phyloP scores from a whole-genome alignment of 2,797 vertebrate species.

The Halcyon chelicuti region DNA sequence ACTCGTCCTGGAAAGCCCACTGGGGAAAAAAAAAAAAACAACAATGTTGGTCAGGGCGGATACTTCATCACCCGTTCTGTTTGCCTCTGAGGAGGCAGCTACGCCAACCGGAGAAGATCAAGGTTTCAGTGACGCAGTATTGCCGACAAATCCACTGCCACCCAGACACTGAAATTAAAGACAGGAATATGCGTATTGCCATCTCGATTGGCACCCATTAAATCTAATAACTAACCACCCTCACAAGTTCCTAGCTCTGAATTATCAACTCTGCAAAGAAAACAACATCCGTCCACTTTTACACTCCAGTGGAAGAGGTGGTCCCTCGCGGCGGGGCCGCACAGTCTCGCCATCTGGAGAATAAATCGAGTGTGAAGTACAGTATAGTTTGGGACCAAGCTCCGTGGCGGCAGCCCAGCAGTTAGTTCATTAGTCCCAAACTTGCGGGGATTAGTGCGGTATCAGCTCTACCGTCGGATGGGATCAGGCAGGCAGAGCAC shows the following conservation, averaged over 20 bases:
- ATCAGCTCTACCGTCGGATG: slow-evolving; percentile 88
- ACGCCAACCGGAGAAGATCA: slow-evolving; percentile 69
- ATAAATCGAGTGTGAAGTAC: slow-evolving; percentile 99
- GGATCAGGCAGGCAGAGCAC: slow-evolving; percentile 83
- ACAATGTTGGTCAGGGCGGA: slow-evolving; percentile 41
- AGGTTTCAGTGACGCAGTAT: slow-evolving; percentile 55
- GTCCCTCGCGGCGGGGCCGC: slow-evolving; percentile 89
- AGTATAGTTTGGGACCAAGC: slow-evolving; percentile 99
- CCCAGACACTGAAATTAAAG: slow-evolving; percentile 70
- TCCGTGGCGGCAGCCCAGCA: slow-evolving; percentile 97
- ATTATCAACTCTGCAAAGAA: slow-evolving; percentile 87
- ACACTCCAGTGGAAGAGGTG: slow-evolving; percentile 91
- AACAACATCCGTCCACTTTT: slow-evolving; percentile 93
- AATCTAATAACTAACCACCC: slow-evolving; percentile 82
- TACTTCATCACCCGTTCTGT: slow-evolving; percentile 53
- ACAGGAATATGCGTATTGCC: slow-evolving; percentile 59
- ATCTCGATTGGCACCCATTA: slow-evolving; percentile 77
- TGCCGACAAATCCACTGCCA: slow-evolving; percentile 45
- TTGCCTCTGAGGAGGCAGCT: slow-evolving; percentile 56
- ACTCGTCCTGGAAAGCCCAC: background rate
- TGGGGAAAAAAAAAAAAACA: background rate
- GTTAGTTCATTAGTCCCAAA: slow-evolving; percentile 99
- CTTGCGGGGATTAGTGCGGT: slow-evolving; percentile 94
- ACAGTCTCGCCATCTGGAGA: slow-evolving; percentile 98
- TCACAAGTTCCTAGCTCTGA: slow-evolving; percentile 79